Base-by-base conservation (phyloP, 2,113 vertebrate genomes). In the Pelobates fuscus region DNA sequence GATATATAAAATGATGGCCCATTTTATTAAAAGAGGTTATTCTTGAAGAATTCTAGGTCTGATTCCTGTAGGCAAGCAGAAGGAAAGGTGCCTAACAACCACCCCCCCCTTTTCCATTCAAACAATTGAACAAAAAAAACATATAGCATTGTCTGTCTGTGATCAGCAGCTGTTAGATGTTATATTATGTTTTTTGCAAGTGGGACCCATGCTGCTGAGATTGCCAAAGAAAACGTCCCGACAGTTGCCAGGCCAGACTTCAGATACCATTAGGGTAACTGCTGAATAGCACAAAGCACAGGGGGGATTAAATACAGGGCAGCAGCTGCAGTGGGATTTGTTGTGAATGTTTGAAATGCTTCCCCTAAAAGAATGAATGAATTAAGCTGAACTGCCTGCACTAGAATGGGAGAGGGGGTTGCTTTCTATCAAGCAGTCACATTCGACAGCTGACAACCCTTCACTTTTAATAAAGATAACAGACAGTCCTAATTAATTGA, bases 301-400 rank as follows among this genome's bases (percentile, higher is more conserved):
- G 17, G 73, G 64, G 32, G 65, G 65, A 77, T 77, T 77, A 77
- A 60, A 54, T 37, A 30, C 43, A 32, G 55, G 73, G 43, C 21
- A 61, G 57, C 73, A 77, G 72, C 72, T 76, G 72, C 73, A 25
- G 43, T 4, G 55, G 57, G 65, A 49, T 52, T 68, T 76, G 15
- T 26, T 46, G 29, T 77, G 72, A 77, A 77, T 68, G 44, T 37
- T 68, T 68, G 44, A 68, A 77, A 77, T 77, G 73, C 54, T 67
- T 77, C 68, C 52, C 54, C 60, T 77, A 68, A 67, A 67, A 68
- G 65, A 77, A 58, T 77, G 65, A 77, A 77, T 68, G 73, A 21
- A n/a, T n/a, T n/a, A n/a, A 54, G 29, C 65, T 23, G 17, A n/a
- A 25, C 65, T 52, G 43, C n/a, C 57, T 20, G 57, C 15, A 32